Percentiles rank a stretch among this genome's conserved stretches.
phyloP scores from a whole-genome alignment of 2,113 vertebrate genomes.

The Columba janthina region DNA sequence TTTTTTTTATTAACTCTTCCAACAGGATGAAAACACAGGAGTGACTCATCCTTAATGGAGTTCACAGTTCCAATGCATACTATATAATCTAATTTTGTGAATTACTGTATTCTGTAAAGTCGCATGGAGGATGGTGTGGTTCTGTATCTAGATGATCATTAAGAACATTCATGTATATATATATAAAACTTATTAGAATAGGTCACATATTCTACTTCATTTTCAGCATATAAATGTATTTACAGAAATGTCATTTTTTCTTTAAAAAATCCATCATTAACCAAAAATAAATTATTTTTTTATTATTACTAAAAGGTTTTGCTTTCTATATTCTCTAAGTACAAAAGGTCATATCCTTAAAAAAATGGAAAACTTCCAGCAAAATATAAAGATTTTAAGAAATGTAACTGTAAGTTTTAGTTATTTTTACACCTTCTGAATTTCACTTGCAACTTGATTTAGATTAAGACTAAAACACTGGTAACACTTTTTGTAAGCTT shows the following conservation, averaged over 20 bases:
- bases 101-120: background rate
- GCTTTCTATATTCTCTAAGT: background rate
- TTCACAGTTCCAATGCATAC: background rate
- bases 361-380: background rate
- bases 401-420: background rate
- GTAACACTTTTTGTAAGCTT: background rate
- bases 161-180: background rate
- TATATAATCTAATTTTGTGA: background rate
- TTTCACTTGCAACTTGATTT: background rate
- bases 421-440: background rate
- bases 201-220: background rate
- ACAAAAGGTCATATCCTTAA: background rate
- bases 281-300: background rate
- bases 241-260: accelerated
- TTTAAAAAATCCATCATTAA: background rate
- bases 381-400: background rate
- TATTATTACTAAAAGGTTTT: background rate
- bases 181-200: background rate
- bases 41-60: background rate
- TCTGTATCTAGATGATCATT: background rate
- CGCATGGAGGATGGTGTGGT: background rate
- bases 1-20: background rate
- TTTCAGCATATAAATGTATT: background rate
- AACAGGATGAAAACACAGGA: background rate
- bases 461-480: background rate